phyloP scores from a whole-genome alignment of 2,888 invertebrate species.

The Epinotia ramella region DNA sequence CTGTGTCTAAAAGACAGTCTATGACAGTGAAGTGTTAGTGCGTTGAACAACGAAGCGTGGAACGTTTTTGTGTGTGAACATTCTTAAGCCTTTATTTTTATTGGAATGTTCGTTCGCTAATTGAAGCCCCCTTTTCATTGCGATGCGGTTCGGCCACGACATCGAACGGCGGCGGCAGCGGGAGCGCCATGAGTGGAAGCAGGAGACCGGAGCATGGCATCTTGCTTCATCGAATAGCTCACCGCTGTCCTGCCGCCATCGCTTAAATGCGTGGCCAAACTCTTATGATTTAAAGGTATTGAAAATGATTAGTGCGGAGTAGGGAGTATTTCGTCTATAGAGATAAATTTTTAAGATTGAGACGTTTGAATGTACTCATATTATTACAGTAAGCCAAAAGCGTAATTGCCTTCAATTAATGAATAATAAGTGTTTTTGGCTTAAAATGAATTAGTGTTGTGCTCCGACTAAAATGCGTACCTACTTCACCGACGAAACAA shows the following conservation, averaged over 20 bases:
- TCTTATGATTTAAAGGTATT: neutral
- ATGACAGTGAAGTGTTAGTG: neutral
- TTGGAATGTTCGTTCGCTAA: neutral
- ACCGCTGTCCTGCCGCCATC: neutral
- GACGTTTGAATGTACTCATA: too few species aligned
- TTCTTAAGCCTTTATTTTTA: neutral
- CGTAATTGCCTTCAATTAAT: neutral
- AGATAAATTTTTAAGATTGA: neutral
- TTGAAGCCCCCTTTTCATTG: neutral
- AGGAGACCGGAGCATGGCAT: neutral
- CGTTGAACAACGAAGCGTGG: too few species aligned
- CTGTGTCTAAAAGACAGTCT: constrained; percentile 12
- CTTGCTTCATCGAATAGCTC: neutral
- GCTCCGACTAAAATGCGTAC: constrained; percentile 2
- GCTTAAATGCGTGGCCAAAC: too few species aligned
- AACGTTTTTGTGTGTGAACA: neutral
- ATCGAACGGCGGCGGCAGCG: neutral
- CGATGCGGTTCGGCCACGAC: neutral
- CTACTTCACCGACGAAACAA: neutral
- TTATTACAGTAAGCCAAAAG: neutral
- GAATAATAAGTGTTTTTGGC: neutral
- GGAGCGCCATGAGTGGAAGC: neutral
- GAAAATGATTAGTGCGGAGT: neutral
- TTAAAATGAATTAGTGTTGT: neutral
- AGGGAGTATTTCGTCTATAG: neutral